Evolutionary conservation across 2,113 vertebrate genomes (phyloP).

Genomic region (Syngnathus scovelli): DNA sequence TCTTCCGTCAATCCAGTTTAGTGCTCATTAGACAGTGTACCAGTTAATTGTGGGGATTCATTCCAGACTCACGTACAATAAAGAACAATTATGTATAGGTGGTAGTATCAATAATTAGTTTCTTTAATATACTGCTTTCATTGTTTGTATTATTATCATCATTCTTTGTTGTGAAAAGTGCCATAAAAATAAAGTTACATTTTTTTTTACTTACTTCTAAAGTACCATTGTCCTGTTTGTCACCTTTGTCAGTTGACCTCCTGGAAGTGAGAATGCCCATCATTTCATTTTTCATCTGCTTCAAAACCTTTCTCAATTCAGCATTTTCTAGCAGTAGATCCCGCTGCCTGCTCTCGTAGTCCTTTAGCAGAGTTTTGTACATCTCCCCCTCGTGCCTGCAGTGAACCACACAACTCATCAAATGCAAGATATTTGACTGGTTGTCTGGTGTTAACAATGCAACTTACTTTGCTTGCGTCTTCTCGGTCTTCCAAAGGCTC

Average conservation of each 20-base stretch:
- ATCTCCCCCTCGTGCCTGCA: conserved; percentile 89
- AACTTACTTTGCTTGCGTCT: conserved; percentile 82
- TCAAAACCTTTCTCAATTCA: conserved; percentile 86
- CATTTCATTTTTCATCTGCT: conserved; percentile 97
- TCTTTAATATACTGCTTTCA: not conserved
- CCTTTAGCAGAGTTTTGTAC: conserved; percentile 84
- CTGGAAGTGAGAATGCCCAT: conserved; percentile 81
- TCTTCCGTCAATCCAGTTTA: not conserved
- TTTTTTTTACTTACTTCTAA: conserved; percentile 65
- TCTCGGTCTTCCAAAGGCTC: conserved; percentile 89
- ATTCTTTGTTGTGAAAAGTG: not conserved
- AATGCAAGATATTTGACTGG: not conserved
- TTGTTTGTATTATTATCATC: no score
- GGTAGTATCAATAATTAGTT: not conserved
- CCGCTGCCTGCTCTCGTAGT: conserved; percentile 86
- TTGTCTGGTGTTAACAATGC: not conserved
- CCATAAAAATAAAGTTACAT: not conserved
- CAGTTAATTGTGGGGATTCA: not conserved
- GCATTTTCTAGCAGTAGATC: conserved; percentile 87
- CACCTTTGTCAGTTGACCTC: conserved; percentile 72
- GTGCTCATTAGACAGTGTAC: not conserved
- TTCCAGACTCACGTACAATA: not conserved
- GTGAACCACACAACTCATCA: conserved; percentile 36
- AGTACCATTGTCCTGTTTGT: conserved; percentile 66
- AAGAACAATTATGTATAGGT: not conserved